Evolutionary conservation across 2,797 vertebrate genomes (phyloP).

Genomic region (Epinephelus coioides): DNA sequence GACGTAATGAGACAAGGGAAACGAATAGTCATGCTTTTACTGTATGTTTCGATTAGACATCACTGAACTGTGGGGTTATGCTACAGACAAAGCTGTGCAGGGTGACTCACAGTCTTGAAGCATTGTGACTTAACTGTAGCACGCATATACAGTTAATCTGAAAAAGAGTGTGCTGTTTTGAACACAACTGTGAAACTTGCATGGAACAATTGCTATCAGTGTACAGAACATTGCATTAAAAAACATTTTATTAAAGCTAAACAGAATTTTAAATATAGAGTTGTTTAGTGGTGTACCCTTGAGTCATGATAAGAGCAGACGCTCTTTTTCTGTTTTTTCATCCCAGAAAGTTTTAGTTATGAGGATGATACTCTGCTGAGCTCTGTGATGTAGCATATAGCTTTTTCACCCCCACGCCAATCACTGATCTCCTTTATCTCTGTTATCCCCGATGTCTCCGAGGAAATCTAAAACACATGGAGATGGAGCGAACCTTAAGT

Average conservation of each 20-base stretch:
- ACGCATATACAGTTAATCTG: not conserved
- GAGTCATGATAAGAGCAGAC: not conserved
- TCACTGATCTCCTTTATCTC: constrained; percentile 43
- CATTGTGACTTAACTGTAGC: constrained; percentile 2
- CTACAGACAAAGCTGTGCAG: constrained; percentile 25
- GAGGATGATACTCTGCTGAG: constrained; percentile 27
- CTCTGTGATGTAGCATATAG: constrained; percentile 20
- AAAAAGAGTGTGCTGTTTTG: not conserved
- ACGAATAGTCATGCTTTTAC: constrained; percentile 44
- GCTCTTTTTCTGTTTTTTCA: constrained; percentile 11
- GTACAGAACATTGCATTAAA: not conserved
- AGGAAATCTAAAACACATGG: constrained; percentile 71
- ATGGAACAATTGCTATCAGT: not conserved
- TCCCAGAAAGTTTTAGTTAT: constrained; percentile 7
- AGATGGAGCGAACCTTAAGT: constrained; percentile 22
- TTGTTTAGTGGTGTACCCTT: not conserved
- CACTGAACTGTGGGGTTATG: constrained; percentile 34
- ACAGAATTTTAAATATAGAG: not conserved
- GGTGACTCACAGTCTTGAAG: constrained; percentile 48
- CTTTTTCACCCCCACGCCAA: not conserved
- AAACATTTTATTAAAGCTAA: not conserved
- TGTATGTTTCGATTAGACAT: constrained; percentile 45
- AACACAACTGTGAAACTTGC: not conserved
- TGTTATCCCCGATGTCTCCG: constrained; percentile 48
- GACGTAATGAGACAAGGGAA: constrained; percentile 44